Conservation (phyloP, 1,140 invertebrate genomes). For the Spodoptera frugiperda region DNA sequence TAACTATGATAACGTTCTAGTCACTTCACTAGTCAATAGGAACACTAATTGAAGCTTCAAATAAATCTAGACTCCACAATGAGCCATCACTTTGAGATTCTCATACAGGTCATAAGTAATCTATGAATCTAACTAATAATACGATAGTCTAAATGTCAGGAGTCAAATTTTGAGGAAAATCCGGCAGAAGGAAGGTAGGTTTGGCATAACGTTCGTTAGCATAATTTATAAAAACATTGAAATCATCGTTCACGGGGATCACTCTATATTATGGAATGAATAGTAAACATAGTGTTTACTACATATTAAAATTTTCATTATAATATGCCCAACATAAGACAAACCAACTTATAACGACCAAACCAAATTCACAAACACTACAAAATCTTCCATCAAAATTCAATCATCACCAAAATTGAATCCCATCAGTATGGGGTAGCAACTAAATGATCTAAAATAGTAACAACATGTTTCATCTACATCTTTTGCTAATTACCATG, state of each 20-base stretch:
- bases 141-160: constrained; percentile 4
- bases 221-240: too few species aligned
- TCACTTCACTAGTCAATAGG: not conserved
- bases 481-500: constrained; percentile 15
- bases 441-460: not conserved
- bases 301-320: too few species aligned
- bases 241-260: too few species aligned
- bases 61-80: not conserved
- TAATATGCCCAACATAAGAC: not conserved
- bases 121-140: not conserved
- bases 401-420: not conserved
- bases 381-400: too few species aligned
- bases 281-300: too few species aligned
- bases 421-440: not conserved
- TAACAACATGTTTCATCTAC: constrained; percentile 4
- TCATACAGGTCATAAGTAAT: not conserved
- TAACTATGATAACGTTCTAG: not conserved
- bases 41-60: not conserved
- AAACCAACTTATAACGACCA: too few species aligned
- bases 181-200: not conserved
- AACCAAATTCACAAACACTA: too few species aligned
- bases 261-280: too few species aligned
- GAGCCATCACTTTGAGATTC: not conserved
- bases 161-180: constrained; percentile 15
- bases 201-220: too few species aligned